Evolutionary conservation across 1,140 invertebrate species (phyloP).

Genomic region (Saccostrea echinata): DNA sequence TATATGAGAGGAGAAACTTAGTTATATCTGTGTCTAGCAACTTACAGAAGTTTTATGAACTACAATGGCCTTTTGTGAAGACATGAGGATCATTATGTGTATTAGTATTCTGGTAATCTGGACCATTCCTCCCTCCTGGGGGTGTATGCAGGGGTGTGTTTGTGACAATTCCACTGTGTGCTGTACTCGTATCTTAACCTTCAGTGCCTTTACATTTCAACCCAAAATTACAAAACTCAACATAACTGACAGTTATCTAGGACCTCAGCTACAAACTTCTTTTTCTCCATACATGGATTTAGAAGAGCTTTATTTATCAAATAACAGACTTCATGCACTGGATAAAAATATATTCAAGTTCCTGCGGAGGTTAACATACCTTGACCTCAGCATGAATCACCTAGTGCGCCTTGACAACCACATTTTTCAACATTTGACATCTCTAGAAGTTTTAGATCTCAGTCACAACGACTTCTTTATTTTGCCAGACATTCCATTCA

Average conservation of each 20-base stretch:
- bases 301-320: constrained; percentile 66
- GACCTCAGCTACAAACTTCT: constrained; percentile 62
- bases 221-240: constrained; percentile 49
- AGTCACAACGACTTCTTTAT: constrained; percentile 65
- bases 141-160: constrained; percentile 29
- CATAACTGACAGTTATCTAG: constrained; percentile 63
- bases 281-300: constrained; percentile 63
- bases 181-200: background rate
- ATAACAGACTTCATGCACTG: constrained; percentile 65
- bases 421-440: constrained; percentile 60
- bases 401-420: constrained; percentile 62
- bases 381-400: constrained; percentile 66
- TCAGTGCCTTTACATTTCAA: constrained; percentile 32
- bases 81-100: background rate
- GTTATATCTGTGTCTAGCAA: background rate
- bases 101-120: background rate
- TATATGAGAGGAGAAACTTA: background rate
- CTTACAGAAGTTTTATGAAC: background rate
- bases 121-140: background rate
- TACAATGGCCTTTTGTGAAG: background rate
- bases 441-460: constrained; percentile 66
- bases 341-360: constrained; percentile 59
- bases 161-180: constrained; percentile 26
- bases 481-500: constrained; percentile 63
- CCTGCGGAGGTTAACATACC: constrained; percentile 62